A percentile compares a stretch with the other conserved stretches of the same genome.
Evolutionary conservation across 1,140 invertebrate species (phyloP).

Genomic region (Carcinoscorpius rotundicauda): DNA sequence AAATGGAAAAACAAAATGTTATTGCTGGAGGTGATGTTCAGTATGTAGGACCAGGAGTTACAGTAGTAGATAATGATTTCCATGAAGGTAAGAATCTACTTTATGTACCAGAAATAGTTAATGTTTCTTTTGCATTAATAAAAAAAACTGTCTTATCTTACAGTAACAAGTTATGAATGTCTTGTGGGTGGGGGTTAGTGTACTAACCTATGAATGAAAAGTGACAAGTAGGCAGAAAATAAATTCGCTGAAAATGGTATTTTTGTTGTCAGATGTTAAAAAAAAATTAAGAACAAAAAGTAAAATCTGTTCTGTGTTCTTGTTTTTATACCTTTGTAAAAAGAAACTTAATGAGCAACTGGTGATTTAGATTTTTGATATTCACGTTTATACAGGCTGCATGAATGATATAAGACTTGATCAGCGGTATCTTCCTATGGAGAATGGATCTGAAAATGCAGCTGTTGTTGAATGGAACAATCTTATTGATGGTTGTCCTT

Average conservation of each 20-base stretch:
- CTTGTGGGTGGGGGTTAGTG: too few species aligned
- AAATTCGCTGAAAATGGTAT: too few species aligned
- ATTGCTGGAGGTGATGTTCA: conserved; percentile 91
- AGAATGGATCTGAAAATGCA: conserved; percentile 89
- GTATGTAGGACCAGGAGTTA: conserved; percentile 59
- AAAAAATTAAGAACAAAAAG: too few species aligned
- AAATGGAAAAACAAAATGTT: conserved; percentile 88
- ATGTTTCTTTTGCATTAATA: background rate
- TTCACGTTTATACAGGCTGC: conserved; percentile 45
- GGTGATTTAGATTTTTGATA: too few species aligned
- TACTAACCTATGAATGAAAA: too few species aligned
- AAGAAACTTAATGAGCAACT: too few species aligned
- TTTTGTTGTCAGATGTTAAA: too few species aligned
- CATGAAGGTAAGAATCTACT: conserved; percentile 55
- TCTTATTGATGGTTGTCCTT: conserved; percentile 77
- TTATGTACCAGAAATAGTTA: background rate
- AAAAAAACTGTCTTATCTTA: too few species aligned
- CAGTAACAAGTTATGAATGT: too few species aligned
- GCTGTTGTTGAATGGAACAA: conserved; percentile 84
- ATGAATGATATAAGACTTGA: conserved; percentile 76
- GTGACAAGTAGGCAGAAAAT: too few species aligned
- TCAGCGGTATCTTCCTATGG: conserved; percentile 82
- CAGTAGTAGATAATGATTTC: conserved; percentile 88
- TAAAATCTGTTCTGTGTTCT: too few species aligned
- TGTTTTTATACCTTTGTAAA: too few species aligned